Base-by-base conservation (phyloP, 1,140 invertebrate species). In the Drosophila pseudoobscura region DNA sequence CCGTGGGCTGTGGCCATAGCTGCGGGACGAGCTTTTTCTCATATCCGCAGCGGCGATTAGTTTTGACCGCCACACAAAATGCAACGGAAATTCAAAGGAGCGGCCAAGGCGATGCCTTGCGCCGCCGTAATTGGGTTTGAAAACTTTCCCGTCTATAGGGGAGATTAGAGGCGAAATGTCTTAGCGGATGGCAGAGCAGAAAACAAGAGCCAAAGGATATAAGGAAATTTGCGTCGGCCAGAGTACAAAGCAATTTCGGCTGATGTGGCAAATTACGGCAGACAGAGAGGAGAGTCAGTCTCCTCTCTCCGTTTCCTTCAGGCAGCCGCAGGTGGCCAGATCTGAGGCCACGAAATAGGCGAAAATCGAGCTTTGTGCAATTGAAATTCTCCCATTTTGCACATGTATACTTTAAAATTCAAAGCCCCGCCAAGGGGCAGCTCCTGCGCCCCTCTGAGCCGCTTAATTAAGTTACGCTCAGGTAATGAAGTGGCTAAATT, bases 1-100 rank as follows among this genome's bases (percentile, higher is more conserved):
- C 35, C 35, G 15, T 47, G 46, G 50, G 44, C 58, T 15, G 6
- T 13, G 22, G 43, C 58, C 31, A 11, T 39, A 39, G 35, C 35
- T 5, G 35, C 11, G 35, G 35, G 11, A 39, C 11, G 35, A 39
- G 35, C 35, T 39, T 70, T 83, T 83, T 87, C 75, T 87, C 83
- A 87, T 87, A 87, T 87, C 83, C 83, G 83, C 29, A 41, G 57
- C 60, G 77, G 68, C 80, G 76, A 85, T 85, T 84, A 85, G 80
- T 57, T 78, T 77, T 80, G 78, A 57, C 74, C 73, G 58, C 54
- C 7, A 22, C 44, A 58, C 54, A 66, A 65, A 87, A 64, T 87
- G 83, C 82, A 85, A 73, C 82, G 82, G 82, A 87, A 87, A 75
- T 87, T 87, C 74, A 87, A 85, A 87, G 84, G 44, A 66, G 39